These are phyloP conservation scores for Mixornis gularis DNA, from an alignment of 2,113 vertebrate species.

Conservation along the genomic window DNA sequence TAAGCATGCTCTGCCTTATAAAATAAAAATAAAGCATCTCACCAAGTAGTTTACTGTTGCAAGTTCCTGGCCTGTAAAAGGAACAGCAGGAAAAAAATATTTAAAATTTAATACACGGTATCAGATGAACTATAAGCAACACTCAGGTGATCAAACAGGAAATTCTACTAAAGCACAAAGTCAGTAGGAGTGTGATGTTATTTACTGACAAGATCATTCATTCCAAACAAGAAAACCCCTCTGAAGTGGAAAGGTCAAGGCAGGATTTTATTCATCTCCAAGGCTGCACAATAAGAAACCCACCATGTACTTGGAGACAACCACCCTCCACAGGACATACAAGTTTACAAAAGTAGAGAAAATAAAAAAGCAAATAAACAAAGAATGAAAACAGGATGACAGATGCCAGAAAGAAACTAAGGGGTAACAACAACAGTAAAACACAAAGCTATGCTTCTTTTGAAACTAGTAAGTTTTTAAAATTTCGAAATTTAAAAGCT, in stretches of 20 bases:
- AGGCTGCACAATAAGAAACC: neutral
- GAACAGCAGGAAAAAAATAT: neutral
- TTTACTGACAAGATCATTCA: neutral
- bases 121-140: neutral
- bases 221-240: neutral
- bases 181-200: neutral
- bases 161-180: neutral
- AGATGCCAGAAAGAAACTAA: neutral
- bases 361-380: neutral
- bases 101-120: neutral
- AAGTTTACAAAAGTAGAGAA: neutral
- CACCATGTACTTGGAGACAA: neutral
- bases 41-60: constrained; percentile 90
- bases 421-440: neutral
- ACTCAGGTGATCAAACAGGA: neutral
- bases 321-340: rapidly evolving
- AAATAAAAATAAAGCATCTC: constrained; percentile 33
- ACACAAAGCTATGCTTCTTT: neutral
- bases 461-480: neutral
- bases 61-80: constrained; percentile 83
- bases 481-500: neutral
- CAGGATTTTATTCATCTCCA: neutral
- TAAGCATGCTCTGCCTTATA: neutral
- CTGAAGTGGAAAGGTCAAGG: neutral
- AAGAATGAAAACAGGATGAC: neutral